These are phyloP conservation scores for Drosophila sucinea DNA, from an alignment of 1,140 invertebrate species.

Conservation along the genomic window DNA sequence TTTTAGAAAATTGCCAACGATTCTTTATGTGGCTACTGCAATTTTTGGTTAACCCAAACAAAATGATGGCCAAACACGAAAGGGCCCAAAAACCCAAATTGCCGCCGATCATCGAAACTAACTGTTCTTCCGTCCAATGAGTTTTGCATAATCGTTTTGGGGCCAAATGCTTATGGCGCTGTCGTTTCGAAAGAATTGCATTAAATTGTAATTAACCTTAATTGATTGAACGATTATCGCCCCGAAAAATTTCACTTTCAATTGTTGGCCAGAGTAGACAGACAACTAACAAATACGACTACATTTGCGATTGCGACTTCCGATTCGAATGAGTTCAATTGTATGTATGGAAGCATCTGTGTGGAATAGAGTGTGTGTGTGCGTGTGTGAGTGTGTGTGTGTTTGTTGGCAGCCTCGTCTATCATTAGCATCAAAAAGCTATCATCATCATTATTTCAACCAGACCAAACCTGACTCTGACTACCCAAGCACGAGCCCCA, in stretches of 20 bases:
- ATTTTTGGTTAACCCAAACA: conserved; percentile 49
- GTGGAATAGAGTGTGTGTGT: conserved; percentile 7
- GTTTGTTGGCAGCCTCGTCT: conserved; percentile 30
- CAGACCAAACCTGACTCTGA: conserved; percentile 32
- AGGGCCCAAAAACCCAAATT: conserved; percentile 34
- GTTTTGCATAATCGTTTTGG: conserved; percentile 64
- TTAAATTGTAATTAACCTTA: conserved; percentile 77
- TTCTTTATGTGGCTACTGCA: conserved; percentile 60
- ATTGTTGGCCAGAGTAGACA: conserved; percentile 14
- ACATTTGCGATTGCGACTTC: conserved; percentile 53
- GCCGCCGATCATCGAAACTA: conserved; percentile 61
- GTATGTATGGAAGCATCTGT: conserved; percentile 16
- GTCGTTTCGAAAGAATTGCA: conserved; percentile 50
- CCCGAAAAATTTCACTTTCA: conserved; percentile 69
- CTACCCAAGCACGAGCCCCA: conserved; percentile 60
- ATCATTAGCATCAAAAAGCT: conserved; percentile 79
- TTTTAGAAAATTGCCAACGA: conserved; percentile 23
- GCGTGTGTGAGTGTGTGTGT: conserved; percentile 11
- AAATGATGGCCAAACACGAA: conserved; percentile 66
- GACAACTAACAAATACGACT: too few relatives aligned
- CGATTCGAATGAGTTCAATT: conserved; percentile 55
- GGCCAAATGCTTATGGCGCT: conserved; percentile 23
- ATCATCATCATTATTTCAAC: conserved; percentile 73
- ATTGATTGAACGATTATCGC: conserved; percentile 77
- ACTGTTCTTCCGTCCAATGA: conserved; percentile 55